These are phyloP conservation scores for Dendrophyllia cribrosa DNA, from an alignment of 64 coral and sea anemone species.

Conservation along the genomic window DNA sequence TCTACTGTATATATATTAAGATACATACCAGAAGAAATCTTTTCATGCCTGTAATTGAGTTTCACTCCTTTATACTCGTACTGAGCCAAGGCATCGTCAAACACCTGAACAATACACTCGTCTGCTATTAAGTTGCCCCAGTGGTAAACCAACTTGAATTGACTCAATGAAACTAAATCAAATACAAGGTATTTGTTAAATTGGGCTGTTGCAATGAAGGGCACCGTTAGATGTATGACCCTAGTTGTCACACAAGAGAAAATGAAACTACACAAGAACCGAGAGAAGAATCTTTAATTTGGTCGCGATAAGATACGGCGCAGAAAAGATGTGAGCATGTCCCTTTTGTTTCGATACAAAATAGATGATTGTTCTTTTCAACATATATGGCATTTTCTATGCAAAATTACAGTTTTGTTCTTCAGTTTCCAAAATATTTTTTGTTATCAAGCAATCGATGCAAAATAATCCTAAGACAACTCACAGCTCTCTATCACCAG, in stretches of 20 bases:
- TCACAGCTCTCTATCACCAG: slow-evolving; percentile 36
- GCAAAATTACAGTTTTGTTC: too few relatives aligned
- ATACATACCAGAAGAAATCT: slow-evolving; percentile 48
- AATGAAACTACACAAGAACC: background rate
- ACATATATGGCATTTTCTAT: too few relatives aligned
- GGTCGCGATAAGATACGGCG: too few relatives aligned
- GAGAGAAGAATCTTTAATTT: too few relatives aligned
- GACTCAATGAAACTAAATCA: slow-evolving; percentile 54
- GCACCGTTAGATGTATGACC: too few relatives aligned
- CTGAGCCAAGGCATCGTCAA: slow-evolving; percentile 70
- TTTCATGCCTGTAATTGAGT: slow-evolving; percentile 18
- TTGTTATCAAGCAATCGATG: too few relatives aligned
- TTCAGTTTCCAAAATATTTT: too few relatives aligned
- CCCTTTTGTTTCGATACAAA: too few relatives aligned
- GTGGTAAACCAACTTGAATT: slow-evolving; percentile 46
- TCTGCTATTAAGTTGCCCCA: slow-evolving; percentile 35
- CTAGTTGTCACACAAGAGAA: background rate
- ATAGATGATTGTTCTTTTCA: too few relatives aligned
- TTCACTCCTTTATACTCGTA: slow-evolving; percentile 40
- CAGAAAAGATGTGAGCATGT: too few relatives aligned
- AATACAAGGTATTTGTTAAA: too few relatives aligned
- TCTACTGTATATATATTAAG: background rate
- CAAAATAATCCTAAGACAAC: background rate
- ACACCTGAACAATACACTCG: slow-evolving; percentile 28
- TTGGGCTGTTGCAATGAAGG: too few relatives aligned